Conservation (phyloP, 1,140 invertebrate genomes). For the Hypothenemus hampei region DNA sequence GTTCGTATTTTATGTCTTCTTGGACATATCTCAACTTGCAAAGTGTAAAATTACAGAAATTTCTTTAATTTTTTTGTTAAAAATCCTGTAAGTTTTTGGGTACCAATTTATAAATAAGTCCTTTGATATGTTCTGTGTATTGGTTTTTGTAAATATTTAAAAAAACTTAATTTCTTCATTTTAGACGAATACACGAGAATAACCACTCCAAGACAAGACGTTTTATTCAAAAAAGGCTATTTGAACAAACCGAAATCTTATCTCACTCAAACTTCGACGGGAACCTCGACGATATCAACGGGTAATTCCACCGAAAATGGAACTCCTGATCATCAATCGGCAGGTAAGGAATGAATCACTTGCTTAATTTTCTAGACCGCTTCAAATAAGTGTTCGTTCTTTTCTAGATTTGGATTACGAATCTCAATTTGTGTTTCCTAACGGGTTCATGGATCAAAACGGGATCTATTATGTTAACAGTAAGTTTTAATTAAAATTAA, state of each 20-base stretch:
- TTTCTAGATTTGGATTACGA: conserved; percentile 44
- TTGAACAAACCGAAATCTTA: conserved; percentile 56
- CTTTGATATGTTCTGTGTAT: too few species aligned
- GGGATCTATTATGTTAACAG: conserved; percentile 48
- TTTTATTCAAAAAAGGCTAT: conserved; percentile 69
- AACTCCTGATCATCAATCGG: conserved; percentile 44
- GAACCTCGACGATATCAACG: conserved; percentile 42
- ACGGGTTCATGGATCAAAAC: conserved; percentile 46
- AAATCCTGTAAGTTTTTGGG: too few species aligned
- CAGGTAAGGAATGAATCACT: conserved; percentile 32
- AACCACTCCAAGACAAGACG: conserved; percentile 64
- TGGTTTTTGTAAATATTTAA: too few species aligned
- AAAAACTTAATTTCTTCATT: conserved; percentile 37
- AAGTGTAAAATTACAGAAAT: too few species aligned
- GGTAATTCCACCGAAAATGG: conserved; percentile 45
- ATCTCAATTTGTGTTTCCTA: conserved; percentile 44
- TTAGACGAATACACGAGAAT: conserved; percentile 66
- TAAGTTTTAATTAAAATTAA: too few species aligned
- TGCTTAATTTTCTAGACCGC: neutral
- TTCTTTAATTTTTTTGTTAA: too few species aligned
- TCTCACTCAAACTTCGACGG: conserved; percentile 42
- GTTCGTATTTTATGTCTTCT: too few species aligned
- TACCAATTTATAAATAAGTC: too few species aligned
- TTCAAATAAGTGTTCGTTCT: neutral
- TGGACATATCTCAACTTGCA: too few species aligned